A percentile compares a stretch with the other conserved stretches of the same genome.
Conservation (phyloP, 1,140 invertebrate species). For the Pogonus chalceus region DNA sequence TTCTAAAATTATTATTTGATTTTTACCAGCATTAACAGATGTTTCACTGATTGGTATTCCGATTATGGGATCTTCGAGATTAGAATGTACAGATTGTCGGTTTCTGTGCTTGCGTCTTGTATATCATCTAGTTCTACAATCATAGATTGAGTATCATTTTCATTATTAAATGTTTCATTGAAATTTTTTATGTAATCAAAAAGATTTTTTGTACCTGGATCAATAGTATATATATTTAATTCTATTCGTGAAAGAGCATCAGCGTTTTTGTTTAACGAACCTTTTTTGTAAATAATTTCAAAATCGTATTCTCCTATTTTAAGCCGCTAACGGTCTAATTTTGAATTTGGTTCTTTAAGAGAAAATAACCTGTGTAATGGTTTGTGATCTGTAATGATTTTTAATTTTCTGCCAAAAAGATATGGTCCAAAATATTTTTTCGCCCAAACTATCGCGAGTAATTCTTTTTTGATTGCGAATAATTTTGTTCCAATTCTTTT, state of each 20-base stretch:
- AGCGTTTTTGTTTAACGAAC: slow-evolving; percentile 31
- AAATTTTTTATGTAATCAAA: too few species aligned
- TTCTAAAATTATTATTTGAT: too few species aligned
- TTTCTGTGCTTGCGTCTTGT: too few species aligned
- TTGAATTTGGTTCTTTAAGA: slow-evolving; percentile 32
- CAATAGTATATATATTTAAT: too few species aligned
- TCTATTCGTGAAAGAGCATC: slow-evolving; percentile 32
- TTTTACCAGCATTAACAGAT: too few species aligned
- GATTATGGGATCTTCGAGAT: too few species aligned
- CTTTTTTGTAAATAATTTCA: slow-evolving; percentile 35
- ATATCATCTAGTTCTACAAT: too few species aligned
- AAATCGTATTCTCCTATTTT: slow-evolving; percentile 36
- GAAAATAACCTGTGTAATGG: slow-evolving; percentile 36
- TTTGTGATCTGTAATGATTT: slow-evolving; percentile 29
- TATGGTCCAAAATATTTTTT: slow-evolving; percentile 35
- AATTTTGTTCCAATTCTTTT: slow-evolving; percentile 23
- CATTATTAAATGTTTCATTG: too few species aligned
- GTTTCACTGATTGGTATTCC: too few species aligned
- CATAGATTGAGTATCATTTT: too few species aligned
- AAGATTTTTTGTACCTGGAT: too few species aligned
- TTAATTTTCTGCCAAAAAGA: slow-evolving; percentile 28
- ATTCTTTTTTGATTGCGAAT: slow-evolving; percentile 27
- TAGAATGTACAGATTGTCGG: too few species aligned
- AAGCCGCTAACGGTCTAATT: slow-evolving; percentile 37
- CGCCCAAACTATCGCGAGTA: slow-evolving; percentile 32